A percentile compares a stretch with the other conserved stretches of the same genome.
phyloP scores from a whole-genome alignment of 2,113 vertebrate genomes.

The Callorhinus ursinus region DNA sequence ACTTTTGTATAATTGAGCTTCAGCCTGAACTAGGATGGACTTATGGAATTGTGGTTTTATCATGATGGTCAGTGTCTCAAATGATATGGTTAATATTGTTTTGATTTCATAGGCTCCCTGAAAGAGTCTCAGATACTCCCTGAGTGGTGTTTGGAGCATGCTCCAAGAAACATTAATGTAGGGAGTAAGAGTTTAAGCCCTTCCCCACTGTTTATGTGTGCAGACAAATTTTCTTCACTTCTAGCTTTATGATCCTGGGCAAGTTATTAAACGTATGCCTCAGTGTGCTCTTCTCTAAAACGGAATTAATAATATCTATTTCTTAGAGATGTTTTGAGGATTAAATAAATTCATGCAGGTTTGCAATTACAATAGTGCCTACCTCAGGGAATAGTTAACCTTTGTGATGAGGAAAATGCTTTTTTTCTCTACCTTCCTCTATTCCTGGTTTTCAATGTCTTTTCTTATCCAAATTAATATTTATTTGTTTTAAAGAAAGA shows the following conservation, averaged over 20 bases:
- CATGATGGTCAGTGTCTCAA: background rate
- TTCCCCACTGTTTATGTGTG: background rate
- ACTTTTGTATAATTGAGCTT: background rate
- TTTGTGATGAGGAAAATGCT: background rate
- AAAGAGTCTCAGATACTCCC: background rate
- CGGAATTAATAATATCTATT: background rate
- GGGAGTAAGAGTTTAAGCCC: background rate
- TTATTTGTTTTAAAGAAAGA: slow-evolving; percentile 18
- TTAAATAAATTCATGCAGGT: background rate
- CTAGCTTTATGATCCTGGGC: background rate
- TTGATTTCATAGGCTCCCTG: background rate
- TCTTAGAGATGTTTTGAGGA: background rate
- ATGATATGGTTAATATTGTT: background rate
- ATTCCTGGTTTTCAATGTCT: background rate
- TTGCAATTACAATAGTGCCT: background rate
- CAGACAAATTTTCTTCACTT: background rate
- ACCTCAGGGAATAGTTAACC: background rate
- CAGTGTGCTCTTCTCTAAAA: background rate
- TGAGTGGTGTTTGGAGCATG: background rate
- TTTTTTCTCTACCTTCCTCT: background rate
- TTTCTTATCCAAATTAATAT: background rate
- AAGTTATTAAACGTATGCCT: background rate
- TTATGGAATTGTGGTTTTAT: background rate
- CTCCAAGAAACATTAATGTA: background rate
- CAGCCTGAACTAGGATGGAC: background rate